Evolutionary conservation across 1,140 invertebrate species (phyloP), one percentile per base, ranked within the genome.

Genomic region (Epicauta chinensis): DNA sequence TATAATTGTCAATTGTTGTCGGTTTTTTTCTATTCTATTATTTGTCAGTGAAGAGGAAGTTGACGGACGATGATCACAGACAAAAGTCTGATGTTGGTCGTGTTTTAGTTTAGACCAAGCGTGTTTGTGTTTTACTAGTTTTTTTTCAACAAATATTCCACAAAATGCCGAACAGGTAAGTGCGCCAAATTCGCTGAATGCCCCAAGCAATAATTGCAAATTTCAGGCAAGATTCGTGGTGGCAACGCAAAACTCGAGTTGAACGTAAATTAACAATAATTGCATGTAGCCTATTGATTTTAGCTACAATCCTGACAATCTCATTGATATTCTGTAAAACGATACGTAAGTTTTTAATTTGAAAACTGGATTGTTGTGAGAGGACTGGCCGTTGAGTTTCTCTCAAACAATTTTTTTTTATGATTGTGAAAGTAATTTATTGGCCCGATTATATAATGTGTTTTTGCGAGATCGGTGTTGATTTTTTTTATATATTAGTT

Each of bases 221-320:
- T 38, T 47, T 37, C 12, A 47, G 45, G 5, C 45, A 47, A 23
- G 45, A 47, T 23, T 47, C 45, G 36, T 47, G 45, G 45, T 47
- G 45, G 45, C 36, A 47, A 37, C 45, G 45, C 45, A 47, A 47
- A 38, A 36, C 45, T 1, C 36, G 38, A 17, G 12, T 29, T 11
- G 45, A 47, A 38, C 30, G 45, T 12, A 47, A 47, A 47, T 23
- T 47, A 14, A 47, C 38, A 11, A 37, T 47, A 13, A 29, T 47
- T 2, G 45, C 45, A 17, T 37, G 23, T 2, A 34, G 14, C 2
- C 37, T 37, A 17, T 14, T 47, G 12, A 6, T 37, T 13, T 47
- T 47, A 14, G 45, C 45, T 12, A 6, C 16, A 23, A n/a, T 47
- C 12, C 16, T 47, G n/a, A 7, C 12, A 38, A 11, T 47, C 29